phyloP scores from a whole-genome alignment of 1,140 invertebrate genomes.

The Drosophila sturtevanti region DNA sequence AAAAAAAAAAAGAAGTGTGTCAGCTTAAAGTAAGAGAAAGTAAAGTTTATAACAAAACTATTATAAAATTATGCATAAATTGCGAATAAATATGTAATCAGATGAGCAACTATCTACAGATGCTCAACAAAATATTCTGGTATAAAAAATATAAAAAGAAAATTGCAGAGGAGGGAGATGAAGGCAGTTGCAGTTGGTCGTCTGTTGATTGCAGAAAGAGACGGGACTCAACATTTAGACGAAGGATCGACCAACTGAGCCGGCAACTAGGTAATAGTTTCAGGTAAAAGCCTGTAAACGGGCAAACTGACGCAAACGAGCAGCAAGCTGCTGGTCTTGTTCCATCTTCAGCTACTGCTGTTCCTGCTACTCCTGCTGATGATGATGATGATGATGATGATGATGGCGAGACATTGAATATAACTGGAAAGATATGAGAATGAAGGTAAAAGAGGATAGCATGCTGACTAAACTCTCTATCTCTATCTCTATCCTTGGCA shows the following conservation, averaged over 20 bases:
- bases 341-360: not conserved
- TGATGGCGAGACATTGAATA: not conserved
- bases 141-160: conserved; percentile 25
- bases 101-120: conserved; percentile 65
- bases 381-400: conserved; percentile 32
- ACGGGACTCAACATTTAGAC: conserved; percentile 11
- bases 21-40: conserved; percentile 48
- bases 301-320: conserved; percentile 77
- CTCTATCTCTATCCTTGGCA: conserved; percentile 65
- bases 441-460: conserved; percentile 27
- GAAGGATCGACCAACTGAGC: conserved; percentile 36
- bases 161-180: not conserved
- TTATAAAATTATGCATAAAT: conserved; percentile 72
- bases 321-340: conserved; percentile 34
- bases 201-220: conserved; percentile 69
- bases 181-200: conserved; percentile 54
- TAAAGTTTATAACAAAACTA: conserved; percentile 22
- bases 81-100: conserved; percentile 78
- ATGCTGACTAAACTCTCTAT: not conserved
- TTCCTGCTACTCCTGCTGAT: conserved; percentile 44
- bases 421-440: not conserved
- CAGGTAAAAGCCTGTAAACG: conserved; percentile 79
- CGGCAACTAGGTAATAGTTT: conserved; percentile 75
- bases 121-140: conserved; percentile 57
- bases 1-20: not conserved